Conservation (phyloP, 2,888 invertebrate genomes). For the Phaedon cochleariae region DNA sequence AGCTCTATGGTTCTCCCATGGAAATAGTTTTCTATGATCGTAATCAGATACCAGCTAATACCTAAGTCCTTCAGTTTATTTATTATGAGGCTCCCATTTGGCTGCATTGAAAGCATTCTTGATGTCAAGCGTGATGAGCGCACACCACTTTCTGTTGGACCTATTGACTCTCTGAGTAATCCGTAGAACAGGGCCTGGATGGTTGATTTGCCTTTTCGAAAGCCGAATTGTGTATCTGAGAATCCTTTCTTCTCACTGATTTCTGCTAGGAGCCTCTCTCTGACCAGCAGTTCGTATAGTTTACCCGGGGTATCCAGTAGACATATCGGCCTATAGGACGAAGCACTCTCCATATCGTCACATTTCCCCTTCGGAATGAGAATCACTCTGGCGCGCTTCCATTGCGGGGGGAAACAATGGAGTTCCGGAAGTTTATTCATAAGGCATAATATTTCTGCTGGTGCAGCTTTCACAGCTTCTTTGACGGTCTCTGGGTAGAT, state of each 20-base stretch:
- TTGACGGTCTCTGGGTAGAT: slow-evolving; percentile 21
- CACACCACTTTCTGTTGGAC: slow-evolving; percentile 3
- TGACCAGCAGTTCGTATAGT: slow-evolving; percentile 11
- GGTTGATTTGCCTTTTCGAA: slow-evolving; percentile 13
- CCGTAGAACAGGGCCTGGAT: slow-evolving; percentile 6
- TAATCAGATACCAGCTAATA: not conserved
- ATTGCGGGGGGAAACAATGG: slow-evolving; percentile 7
- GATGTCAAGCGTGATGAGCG: slow-evolving; percentile 17
- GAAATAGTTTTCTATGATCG: not conserved
- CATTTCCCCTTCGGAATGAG: slow-evolving; percentile 14
- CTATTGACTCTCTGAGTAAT: not conserved
- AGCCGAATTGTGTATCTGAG: slow-evolving; percentile 6
- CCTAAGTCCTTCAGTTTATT: not conserved
- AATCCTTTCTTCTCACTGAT: not conserved
- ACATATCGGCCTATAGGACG: slow-evolving; percentile 20
- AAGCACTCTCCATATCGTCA: not conserved
- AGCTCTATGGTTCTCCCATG: not conserved
- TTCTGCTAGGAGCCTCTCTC: slow-evolving; percentile 4
- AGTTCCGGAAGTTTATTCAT: slow-evolving; percentile 5
- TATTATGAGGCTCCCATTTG: not conserved
- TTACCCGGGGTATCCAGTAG: slow-evolving; percentile 17
- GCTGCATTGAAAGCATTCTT: slow-evolving; percentile 24
- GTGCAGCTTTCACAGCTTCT: not conserved
- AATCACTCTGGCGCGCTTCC: slow-evolving; percentile 29
- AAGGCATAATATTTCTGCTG: not conserved